Evolutionary conservation across 2,888 invertebrate species (phyloP).

Genomic region (Actias luna): DNA sequence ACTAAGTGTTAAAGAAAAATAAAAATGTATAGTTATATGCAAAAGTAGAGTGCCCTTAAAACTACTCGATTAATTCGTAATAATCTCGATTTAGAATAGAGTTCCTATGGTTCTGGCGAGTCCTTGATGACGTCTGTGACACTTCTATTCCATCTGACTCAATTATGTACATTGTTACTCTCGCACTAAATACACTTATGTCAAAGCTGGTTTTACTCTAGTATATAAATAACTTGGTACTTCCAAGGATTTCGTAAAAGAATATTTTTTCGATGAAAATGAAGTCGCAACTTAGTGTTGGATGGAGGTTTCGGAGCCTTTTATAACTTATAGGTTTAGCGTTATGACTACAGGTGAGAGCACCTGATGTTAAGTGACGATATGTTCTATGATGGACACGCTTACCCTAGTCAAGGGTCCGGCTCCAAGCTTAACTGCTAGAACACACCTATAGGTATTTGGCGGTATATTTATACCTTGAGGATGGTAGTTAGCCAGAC

Average conservation of each 20-base stretch:
- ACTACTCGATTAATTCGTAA: not conserved
- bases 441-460: no score
- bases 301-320: no score
- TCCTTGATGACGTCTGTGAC: constrained; percentile 1
- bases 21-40: not conserved
- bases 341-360: no score
- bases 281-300: no score
- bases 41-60: not conserved
- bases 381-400: no score
- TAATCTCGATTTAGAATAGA: not conserved
- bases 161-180: constrained; percentile 6
- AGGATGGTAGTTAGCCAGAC: no score
- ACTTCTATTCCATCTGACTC: not conserved
- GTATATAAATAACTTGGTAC: not conserved
- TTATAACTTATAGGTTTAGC: no score
- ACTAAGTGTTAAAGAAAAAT: not conserved
- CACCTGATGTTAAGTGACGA: no score
- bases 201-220: not conserved
- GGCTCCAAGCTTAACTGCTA: no score
- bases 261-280: no score
- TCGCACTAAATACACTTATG: not conserved
- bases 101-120: not conserved
- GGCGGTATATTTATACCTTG: no score
- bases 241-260: not conserved
- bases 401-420: no score